Evolutionary conservation across 2,797 vertebrate genomes (phyloP), one percentile per base, ranked within the genome.

Genomic region (Clangula hyemalis): DNA sequence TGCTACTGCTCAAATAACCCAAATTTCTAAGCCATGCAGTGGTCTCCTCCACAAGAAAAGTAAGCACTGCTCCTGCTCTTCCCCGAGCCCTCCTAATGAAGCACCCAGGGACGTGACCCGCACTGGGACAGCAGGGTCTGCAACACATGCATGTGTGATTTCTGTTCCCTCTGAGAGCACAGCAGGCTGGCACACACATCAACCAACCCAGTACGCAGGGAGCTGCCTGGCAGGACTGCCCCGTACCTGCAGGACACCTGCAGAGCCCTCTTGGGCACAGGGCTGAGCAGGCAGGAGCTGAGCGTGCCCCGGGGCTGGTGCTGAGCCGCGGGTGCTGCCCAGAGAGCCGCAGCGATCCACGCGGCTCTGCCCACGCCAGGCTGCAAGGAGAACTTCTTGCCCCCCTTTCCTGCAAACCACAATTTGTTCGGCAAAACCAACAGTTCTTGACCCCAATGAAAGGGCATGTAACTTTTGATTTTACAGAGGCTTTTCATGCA

Each of bases 21-120:
- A 2, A 24, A 1, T 1, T 57, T 32, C 65, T 22, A 64, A 53
- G 51, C 7, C 1, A 0, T 4, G 3, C 27, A 1, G 2, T 3
- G 24, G 45, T 6, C 17, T 36, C 24, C 38, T 16, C 10, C 15
- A 10, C 1, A 0, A 24, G 53, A 15, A 13, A 13, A 15, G 27
- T 5, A 3, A 64, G 79, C 36, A 7, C 3, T 9, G 27, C 49
- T 70, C 49, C 65, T 18, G 18, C 21, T 14, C 56, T 36, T 36
- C 49, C 25, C 11, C 13, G 8, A 12, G 1, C 10, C 27, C 43
- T n/a, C 58, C 27, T 14, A 19, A 13, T 0, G 19, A n/a, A 45
- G 57, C 1, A 12, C 61, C 53, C 36, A 34, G 11, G 21, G 66
- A 12, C 0, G 0, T 1, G 18, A 15, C 34, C 34, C 13, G 1